Conservation (phyloP, 2,888 invertebrate genomes). For the Meganola albula region DNA sequence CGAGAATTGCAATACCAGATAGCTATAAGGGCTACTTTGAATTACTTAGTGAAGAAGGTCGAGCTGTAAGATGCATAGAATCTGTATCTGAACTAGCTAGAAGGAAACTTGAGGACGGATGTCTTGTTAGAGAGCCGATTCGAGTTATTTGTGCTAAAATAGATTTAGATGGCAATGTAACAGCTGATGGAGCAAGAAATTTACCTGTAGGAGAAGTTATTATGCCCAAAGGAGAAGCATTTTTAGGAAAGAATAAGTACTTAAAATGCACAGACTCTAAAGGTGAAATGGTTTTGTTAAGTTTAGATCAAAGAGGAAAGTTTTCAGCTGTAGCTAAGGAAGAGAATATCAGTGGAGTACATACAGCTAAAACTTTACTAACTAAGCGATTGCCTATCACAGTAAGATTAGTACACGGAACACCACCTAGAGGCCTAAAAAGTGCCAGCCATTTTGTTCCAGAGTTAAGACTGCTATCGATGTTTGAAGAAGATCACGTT, state of each 20-base stretch:
- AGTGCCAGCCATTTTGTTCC: conserved; percentile 89
- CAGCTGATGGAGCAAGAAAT: conserved; percentile 83
- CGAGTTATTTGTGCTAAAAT: conserved; percentile 81
- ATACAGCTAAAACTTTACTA: conserved; percentile 91
- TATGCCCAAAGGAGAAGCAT: conserved; percentile 85
- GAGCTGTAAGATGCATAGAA: conserved; percentile 93
- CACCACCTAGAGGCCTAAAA: conserved; percentile 89
- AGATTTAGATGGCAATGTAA: conserved; percentile 79
- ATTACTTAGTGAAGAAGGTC: conserved; percentile 94
- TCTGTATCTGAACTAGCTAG: conserved; percentile 90
- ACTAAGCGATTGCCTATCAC: conserved; percentile 94
- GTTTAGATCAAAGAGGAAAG: conserved; percentile 91
- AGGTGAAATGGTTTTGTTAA: conserved; percentile 89
- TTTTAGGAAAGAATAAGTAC: conserved; percentile 85
- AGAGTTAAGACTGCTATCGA: conserved; percentile 88
- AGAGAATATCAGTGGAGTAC: conserved; percentile 96
- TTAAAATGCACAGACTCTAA: conserved; percentile 91
- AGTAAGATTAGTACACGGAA: conserved; percentile 93
- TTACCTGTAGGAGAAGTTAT: conserved; percentile 91
- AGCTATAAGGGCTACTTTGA: conserved; percentile 96
- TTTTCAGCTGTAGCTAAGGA: conserved; percentile 95
- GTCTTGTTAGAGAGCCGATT: conserved; percentile 87
- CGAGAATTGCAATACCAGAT: conserved; percentile 92
- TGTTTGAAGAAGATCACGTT: conserved; percentile 91
- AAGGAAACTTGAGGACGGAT: conserved; percentile 84